phyloP scores from a whole-genome alignment of 2,797 vertebrate genomes.

The Halcyon leucocephala region DNA sequence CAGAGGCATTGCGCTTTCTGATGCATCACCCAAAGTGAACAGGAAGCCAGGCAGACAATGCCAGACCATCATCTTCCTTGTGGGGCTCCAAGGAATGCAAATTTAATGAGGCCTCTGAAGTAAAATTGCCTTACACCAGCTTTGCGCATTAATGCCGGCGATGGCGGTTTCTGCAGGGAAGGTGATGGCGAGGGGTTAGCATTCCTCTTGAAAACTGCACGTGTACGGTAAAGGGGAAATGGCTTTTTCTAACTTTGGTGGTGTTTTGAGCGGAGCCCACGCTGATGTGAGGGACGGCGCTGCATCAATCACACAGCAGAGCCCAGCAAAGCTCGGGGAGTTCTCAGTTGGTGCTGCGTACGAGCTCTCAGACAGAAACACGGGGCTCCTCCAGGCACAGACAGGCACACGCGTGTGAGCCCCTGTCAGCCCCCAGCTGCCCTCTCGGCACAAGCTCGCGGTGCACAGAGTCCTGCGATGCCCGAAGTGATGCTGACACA shows the following conservation, averaged over 20 bases:
- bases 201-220: neutral
- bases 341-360: accelerated
- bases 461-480: neutral
- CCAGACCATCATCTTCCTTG: constrained; percentile 1
- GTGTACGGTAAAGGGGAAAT: neutral
- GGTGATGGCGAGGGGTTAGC: neutral
- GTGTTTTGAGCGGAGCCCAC: neutral
- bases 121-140: neutral
- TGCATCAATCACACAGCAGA: constrained; percentile 9
- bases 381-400: neutral
- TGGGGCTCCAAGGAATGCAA: constrained; percentile 9
- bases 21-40: neutral
- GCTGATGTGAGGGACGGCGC: neutral
- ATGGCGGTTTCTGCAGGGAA: neutral
- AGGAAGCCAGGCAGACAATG: constrained; percentile 12
- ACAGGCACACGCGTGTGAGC: neutral
- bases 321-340: neutral
- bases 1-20: neutral
- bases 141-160: neutral
- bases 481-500: neutral
- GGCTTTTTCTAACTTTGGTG: neutral
- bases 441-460: neutral
- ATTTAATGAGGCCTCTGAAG: constrained; percentile 25
- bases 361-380: neutral
- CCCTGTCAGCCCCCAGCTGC: accelerated